Percentiles rank a stretch among this genome's conserved stretches.
Evolutionary conservation across 2,797 vertebrate genomes (phyloP).

Genomic region (Myioborus miniatus): DNA sequence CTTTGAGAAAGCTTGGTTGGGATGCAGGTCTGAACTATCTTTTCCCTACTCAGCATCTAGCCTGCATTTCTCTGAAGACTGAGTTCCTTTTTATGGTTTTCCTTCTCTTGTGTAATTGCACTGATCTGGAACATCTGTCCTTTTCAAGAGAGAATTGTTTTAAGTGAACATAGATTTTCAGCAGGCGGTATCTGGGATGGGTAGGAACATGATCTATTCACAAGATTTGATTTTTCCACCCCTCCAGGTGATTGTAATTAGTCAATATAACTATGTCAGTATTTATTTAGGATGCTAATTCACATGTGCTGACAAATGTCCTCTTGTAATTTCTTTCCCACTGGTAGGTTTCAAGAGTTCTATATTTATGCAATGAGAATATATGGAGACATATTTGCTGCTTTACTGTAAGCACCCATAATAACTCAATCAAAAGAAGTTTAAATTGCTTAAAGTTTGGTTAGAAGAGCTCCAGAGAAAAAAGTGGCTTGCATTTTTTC

Average conservation of each 20-base stretch:
- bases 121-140: not conserved
- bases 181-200: not conserved
- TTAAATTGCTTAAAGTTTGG: not conserved
- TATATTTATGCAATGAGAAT: not conserved
- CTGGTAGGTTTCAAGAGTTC: not conserved
- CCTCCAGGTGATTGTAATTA: not conserved
- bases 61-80: not conserved
- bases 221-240: fast-evolving
- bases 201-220: not conserved
- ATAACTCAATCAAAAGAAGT: not conserved
- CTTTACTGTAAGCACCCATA: not conserved
- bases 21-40: not conserved
- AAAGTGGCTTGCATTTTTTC: not conserved
- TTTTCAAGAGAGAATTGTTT: not conserved
- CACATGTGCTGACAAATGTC: not conserved
- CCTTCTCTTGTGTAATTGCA: not conserved
- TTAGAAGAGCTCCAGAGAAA: not conserved
- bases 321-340: not conserved
- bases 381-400: not conserved
- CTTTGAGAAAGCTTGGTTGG: not conserved
- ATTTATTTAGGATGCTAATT: not conserved
- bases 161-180: not conserved
- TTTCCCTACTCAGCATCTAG: not conserved
- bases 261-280: not conserved
- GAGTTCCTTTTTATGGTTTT: not conserved